Base-by-base conservation (phyloP, 2,797 vertebrate genomes). In the Pitangus sulphuratus region DNA sequence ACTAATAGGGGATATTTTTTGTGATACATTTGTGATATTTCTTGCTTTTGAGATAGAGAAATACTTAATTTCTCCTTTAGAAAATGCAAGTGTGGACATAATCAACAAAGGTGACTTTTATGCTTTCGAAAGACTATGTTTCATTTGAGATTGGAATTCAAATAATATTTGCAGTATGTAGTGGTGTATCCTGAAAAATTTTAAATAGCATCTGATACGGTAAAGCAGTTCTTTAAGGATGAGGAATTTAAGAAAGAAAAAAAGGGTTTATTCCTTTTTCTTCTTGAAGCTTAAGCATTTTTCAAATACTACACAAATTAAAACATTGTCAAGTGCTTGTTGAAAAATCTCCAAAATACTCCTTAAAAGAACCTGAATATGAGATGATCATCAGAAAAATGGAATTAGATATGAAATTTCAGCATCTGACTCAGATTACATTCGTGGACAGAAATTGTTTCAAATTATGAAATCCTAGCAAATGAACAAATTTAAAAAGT, bases 111-210 rank as follows among this genome's bases (percentile, higher is more conserved):
- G 19, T 53, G 15, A 33, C 4, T 86, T 96, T 79, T 72, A 30
- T 39, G 28, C 80, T 77, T 95, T 94, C 21, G 81, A 96, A 97
- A 87, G 50, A 85, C 5, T 89, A 11, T 58, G 35, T 65, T 94
- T 94, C 37, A 81, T 30, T 85, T 94, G 57, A 93, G 71, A 89
- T 35, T 95, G 87, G 39, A 80, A 97, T 96, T 96, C 70, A 92
- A 35, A 74, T 87, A 94, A 72, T 97, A 93, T 94, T 92, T 95
- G 53, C 10, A 35, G 60, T 86, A 94, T 85, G 72, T 78, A 54
- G 31, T 70, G 90, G 47, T 66, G 65, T 60, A 83, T 87, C 71
- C 91, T 91, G 42, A 68, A 72, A 80, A 87, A 45, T 91, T 70
- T 26, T 58, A 93, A 96, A 93, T 24, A 94, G 47, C 47, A 82